Base-by-base conservation (phyloP, 2,113 vertebrate genomes). In the Neotoma lepida region DNA sequence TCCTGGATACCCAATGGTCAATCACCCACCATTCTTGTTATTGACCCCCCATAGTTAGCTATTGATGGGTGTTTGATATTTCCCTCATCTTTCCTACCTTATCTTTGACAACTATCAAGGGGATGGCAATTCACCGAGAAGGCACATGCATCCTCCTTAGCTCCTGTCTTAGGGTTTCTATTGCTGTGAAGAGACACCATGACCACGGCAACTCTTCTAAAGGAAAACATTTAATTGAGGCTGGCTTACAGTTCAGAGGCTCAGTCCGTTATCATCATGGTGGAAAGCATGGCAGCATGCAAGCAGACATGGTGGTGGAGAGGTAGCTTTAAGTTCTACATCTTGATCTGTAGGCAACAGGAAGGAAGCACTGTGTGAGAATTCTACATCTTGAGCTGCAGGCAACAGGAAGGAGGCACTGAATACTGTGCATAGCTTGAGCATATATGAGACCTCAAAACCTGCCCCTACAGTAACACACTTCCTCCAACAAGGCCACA, bases 71-170 rank as follows among this genome's bases (percentile, higher is more conserved):
- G 33, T 33, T 28, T 56, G 24, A 18, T 20, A n/a, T 26, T 17
- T 63, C 33, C 8, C 44, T 24, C 6, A 7, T 26, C 30, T 6
- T 66, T 44, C 28, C 5, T 1, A 0, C n/a, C 1, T 64, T 18
- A 54, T 87, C 22, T 24, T 41, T 89, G 58, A 80, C 82, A 20
- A 14, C 30, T 68, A 41, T 66, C 28, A 35, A 63, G 41, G 30
- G 4, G 2, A 49, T 41, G 20, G 3, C 44, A 28, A 66, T 86
- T 77, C 15, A 0, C 3, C 46, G 12, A 54, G 39, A 71, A 18
- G 2, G 5, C 0, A 63, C 2, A 12, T 24, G 0, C 3, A 4
- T 49, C 35, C 58, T 41, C 41, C 39, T 41, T 4, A 54, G 28
- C 2, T 68, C 30, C 35, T 70, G 35, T 39, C 68, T 70, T 70